Percentiles rank a stretch among this genome's conserved stretches.
phyloP scores from a whole-genome alignment of 2,888 invertebrate species.

The Plebejus argus region DNA sequence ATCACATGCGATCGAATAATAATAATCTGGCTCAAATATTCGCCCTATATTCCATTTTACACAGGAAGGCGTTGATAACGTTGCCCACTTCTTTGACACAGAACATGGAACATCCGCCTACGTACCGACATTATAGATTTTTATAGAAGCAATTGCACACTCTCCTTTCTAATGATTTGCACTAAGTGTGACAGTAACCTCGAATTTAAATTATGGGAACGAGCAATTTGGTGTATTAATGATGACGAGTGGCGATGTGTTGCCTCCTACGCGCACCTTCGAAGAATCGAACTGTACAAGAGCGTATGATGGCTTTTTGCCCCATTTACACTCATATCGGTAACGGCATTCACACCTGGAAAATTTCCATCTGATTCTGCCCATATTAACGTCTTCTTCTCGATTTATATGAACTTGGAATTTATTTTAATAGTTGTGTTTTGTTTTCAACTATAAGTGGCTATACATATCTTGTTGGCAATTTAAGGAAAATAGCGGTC shows the following conservation, averaged over 20 bases:
- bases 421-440: not conserved
- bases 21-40: not conserved
- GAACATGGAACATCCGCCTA: slow-evolving; percentile 56
- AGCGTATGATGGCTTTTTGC: slow-evolving; percentile 62
- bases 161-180: slow-evolving; percentile 76
- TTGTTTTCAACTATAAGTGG: not conserved
- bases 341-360: slow-evolving; percentile 44
- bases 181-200: slow-evolving; percentile 75
- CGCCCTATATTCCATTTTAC: not conserved
- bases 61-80: slow-evolving; percentile 24
- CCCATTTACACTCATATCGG: slow-evolving; percentile 59
- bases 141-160: slow-evolving; percentile 67
- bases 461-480: not conserved
- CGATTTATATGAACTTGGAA: not conserved
- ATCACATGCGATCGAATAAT: not conserved
- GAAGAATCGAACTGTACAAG: slow-evolving; percentile 70
- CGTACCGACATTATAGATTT: slow-evolving; percentile 56
- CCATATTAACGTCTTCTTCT: not conserved
- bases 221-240: slow-evolving; percentile 74
- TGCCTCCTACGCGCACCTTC: slow-evolving; percentile 73
- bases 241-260: slow-evolving; percentile 62
- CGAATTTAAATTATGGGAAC: slow-evolving; percentile 78
- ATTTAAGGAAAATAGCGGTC: too few relatives aligned
- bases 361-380: slow-evolving; percentile 36
- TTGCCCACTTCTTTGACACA: slow-evolving; percentile 24